Evolutionary conservation across 2,888 invertebrate species (phyloP).

Genomic region (Nomada ferruginata): DNA sequence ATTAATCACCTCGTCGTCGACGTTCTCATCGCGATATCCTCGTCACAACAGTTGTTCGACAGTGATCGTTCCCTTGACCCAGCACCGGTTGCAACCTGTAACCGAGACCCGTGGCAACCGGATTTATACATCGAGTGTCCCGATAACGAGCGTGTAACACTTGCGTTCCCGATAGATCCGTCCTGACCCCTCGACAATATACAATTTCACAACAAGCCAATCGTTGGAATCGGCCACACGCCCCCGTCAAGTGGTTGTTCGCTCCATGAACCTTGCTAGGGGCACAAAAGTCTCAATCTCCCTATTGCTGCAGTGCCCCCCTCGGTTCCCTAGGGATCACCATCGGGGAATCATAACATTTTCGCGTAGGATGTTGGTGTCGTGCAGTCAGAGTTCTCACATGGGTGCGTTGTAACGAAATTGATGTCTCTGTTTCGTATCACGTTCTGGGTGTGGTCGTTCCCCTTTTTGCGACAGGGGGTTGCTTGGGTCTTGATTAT

Average conservation of each 20-base stretch:
- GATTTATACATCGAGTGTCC: constrained; percentile 47
- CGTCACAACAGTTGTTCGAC: constrained; percentile 12
- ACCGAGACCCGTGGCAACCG: constrained; percentile 77
- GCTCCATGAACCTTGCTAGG: constrained; percentile 45
- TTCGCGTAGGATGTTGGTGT: constrained; percentile 73
- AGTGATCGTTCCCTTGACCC: constrained; percentile 21
- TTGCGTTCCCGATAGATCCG: constrained; percentile 38
- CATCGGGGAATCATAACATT: constrained; percentile 69
- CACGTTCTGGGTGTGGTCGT: constrained; percentile 65
- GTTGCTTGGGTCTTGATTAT: constrained; percentile 56
- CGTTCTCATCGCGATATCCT: constrained; percentile 9
- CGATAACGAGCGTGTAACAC: constrained; percentile 59
- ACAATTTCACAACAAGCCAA: constrained; percentile 80
- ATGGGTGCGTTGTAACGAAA: constrained; percentile 74
- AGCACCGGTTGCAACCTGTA: constrained; percentile 66
- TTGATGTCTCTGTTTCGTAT: constrained; percentile 78
- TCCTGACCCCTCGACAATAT: constrained; percentile 53
- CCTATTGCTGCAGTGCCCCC: constrained; percentile 5
- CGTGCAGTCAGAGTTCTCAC: constrained; percentile 73
- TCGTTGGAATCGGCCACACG: constrained; percentile 65
- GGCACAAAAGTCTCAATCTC: constrained; percentile 23
- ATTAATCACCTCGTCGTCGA: constrained; percentile 22
- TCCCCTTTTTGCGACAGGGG: constrained; percentile 32
- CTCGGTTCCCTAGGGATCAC: constrained; percentile 59
- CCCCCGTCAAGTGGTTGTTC: constrained; percentile 62